A percentile compares a stretch with the other conserved stretches of the same genome.
Conservation (phyloP, 64 coral and sea anemone genomes). For the Stylophora pistillata region DNA sequence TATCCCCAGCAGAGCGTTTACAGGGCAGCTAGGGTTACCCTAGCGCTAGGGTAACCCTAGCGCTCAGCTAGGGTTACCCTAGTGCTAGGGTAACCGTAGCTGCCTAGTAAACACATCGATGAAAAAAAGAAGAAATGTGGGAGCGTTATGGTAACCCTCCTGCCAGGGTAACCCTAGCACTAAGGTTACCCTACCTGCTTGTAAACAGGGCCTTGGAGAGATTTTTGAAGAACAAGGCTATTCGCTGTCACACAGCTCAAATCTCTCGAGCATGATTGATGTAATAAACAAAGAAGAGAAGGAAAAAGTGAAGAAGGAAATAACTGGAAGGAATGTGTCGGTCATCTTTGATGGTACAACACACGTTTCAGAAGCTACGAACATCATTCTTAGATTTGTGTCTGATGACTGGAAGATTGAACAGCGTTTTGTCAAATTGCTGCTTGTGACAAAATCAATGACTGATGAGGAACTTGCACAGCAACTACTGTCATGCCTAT, state of each 20-base stretch:
- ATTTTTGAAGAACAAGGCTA: conserved; percentile 54
- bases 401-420: conserved; percentile 18
- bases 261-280: conserved; percentile 55
- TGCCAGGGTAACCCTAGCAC: too few species aligned
- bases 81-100: too few species aligned
- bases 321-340: conserved; percentile 39
- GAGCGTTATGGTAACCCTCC: too few species aligned
- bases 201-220: too few species aligned
- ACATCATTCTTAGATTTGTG: conserved; percentile 57
- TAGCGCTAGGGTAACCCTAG: too few species aligned
- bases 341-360: conserved; percentile 64
- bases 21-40: too few species aligned
- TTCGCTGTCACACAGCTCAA: conserved; percentile 36
- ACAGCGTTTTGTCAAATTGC: conserved; percentile 13
- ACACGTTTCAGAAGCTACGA: conserved; percentile 33
- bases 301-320: conserved; percentile 62
- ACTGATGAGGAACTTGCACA: conserved; percentile 5
- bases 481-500: conserved; percentile 27
- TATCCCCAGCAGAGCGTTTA: too few species aligned
- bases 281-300: conserved; percentile 52
- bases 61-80: too few species aligned
- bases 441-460: conserved; percentile 30
- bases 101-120: too few species aligned
- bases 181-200: too few species aligned
- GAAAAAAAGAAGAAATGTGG: too few species aligned